Conservation (phyloP, 1,140 invertebrate species). For the Pentalonia nigronervosa region DNA sequence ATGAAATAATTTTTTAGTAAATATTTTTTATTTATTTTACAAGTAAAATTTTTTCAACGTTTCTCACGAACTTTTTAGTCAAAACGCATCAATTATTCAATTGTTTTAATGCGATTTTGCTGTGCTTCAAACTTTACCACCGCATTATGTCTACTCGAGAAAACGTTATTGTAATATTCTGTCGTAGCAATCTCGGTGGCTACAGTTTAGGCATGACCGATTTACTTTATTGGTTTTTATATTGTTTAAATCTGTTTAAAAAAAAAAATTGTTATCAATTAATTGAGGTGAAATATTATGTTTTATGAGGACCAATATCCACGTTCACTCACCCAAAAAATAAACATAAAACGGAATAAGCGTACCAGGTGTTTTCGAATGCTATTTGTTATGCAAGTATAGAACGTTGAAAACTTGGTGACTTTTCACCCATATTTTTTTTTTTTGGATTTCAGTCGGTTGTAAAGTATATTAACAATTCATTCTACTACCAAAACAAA, state of each 20-base stretch:
- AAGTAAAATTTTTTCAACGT: not conserved
- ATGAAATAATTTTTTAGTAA: too few species aligned
- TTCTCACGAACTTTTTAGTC: not conserved
- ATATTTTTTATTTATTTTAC: not conserved
- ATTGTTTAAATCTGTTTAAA: not conserved
- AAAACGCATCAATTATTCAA: not conserved
- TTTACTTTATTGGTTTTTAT: slow-evolving; percentile 15
- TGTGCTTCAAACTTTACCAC: not conserved
- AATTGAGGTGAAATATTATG: slow-evolving; percentile 13
- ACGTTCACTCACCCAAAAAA: not conserved
- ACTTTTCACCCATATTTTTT: not conserved
- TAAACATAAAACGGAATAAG: not conserved
- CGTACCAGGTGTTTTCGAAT: slow-evolving; percentile 33
- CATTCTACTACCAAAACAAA: slow-evolving; percentile 14
- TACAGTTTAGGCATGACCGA: not conserved
- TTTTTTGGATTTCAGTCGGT: not conserved
- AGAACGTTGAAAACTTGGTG: not conserved
- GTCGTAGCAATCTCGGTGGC: not conserved
- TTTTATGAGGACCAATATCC: not conserved
- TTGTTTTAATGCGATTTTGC: not conserved
- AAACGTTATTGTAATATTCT: not conserved
- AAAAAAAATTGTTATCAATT: slow-evolving; percentile 4
- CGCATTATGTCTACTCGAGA: not conserved
- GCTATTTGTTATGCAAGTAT: slow-evolving; percentile 38
- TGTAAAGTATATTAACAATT: slow-evolving; percentile 47